Percentiles rank a stretch among this genome's conserved stretches.
Evolutionary conservation across 1,140 invertebrate species (phyloP).

Genomic region (Orchesella cincta): DNA sequence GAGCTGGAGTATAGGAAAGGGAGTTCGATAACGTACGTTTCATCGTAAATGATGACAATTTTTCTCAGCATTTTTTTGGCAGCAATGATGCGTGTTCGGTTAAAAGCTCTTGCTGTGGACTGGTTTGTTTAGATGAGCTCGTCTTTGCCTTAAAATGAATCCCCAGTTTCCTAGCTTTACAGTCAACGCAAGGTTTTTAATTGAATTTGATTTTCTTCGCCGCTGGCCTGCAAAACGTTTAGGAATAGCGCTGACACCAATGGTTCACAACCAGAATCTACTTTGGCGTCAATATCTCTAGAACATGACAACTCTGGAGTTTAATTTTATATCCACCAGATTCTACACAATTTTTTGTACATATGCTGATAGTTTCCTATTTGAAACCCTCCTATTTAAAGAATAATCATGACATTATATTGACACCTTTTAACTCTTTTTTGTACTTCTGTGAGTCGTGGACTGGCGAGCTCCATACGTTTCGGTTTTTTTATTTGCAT

Average conservation of each 20-base stretch:
- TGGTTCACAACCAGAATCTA: not conserved
- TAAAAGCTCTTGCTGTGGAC: not conserved
- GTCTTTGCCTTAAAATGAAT: not conserved
- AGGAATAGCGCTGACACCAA: not conserved
- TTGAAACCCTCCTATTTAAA: not conserved
- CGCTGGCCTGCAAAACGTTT: not conserved
- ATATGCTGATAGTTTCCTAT: not conserved
- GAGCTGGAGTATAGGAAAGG: not conserved
- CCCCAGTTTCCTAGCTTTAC: not conserved
- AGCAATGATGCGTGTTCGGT: not conserved
- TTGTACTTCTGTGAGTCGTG: not conserved
- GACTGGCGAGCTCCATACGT: not conserved
- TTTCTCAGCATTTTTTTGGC: not conserved
- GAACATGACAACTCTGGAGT: not conserved
- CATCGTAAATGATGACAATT: slow-evolving; percentile 3
- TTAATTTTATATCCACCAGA: not conserved
- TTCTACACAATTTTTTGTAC: not conserved
- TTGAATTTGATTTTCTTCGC: not conserved
- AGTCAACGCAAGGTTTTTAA: not conserved
- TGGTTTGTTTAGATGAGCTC: not conserved
- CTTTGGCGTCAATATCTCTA: not conserved
- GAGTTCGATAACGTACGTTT: not conserved
- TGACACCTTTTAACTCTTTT: not conserved
- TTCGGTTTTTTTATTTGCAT: not conserved
- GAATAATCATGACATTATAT: not conserved